Conservation (phyloP, 2,113 vertebrate genomes). For the Poeciliopsis prolifica region DNA sequence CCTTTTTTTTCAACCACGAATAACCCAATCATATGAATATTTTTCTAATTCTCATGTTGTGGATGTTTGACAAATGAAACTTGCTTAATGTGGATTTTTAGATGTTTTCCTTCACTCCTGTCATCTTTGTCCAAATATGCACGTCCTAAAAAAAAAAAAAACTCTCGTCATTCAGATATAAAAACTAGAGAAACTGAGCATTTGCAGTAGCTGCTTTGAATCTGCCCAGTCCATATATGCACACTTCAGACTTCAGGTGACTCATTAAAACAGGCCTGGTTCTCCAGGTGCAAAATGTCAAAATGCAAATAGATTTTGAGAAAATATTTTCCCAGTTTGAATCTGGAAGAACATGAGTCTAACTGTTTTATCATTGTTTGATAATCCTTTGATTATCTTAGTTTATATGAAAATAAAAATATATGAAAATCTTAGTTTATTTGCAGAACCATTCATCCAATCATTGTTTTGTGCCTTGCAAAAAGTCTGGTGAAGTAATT, state of each 20-base stretch:
- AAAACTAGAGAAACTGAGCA: background rate
- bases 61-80: background rate
- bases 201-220: background rate
- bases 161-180: background rate
- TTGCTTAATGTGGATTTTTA: background rate
- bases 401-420: too few relatives aligned
- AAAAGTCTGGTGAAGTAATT: too few relatives aligned
- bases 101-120: background rate
- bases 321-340: background rate
- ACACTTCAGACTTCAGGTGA: background rate
- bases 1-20: too few relatives aligned
- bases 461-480: too few relatives aligned
- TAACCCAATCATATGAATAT: too few relatives aligned
- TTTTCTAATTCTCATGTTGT: too few relatives aligned
- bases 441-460: background rate
- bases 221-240: background rate
- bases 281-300: background rate
- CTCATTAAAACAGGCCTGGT: background rate
- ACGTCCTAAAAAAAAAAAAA: background rate
- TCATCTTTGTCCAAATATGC: background rate
- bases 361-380: background rate
- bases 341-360: background rate
- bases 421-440: background rate
- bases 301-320: background rate
- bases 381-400: background rate